Evolutionary conservation across 2,888 invertebrate genomes (phyloP), one percentile per base, ranked within the genome.

Genomic region (Thumatha senex): DNA sequence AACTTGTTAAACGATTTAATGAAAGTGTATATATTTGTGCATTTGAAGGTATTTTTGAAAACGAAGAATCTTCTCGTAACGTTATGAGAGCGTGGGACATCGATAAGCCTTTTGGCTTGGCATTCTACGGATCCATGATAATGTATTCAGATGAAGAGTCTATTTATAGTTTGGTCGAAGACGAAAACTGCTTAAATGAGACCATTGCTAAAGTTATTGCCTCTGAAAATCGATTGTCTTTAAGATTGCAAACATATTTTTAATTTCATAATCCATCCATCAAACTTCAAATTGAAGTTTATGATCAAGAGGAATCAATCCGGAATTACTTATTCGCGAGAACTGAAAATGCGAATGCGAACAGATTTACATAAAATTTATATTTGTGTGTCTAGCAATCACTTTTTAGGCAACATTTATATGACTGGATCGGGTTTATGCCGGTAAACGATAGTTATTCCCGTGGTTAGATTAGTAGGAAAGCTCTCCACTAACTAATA

Each of bases 31-130:
- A 43, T 12, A 18, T 43, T 7, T 33, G 33, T 34, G 34, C 43
- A 24, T 18, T 34, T 33, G 43, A 43, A 12, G 43, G 43, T 15
- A 43, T 43, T 10, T 43, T 33, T 12, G 43, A 43, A 34, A 43
- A 18, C 7, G 10, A 43, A 5, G n/a, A 18, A 24, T 5, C 10
- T 12, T 2, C 3, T 5, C 18, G 18, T 2, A 2, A 18, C 8
- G 12, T 10, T 7, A 18, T 9, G 7, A 18, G 5, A 24, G 43
- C 18, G 8, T 24, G 34, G 8, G 43, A 34, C 5, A 13, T 34
- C 2, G 14, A 33, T 34, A 34, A 34, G 7, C 18, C 43, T 43
- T 43, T 43, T 18, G 43, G 43, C 7, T 33, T 43, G 18, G 43
- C 43, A 12, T 43, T 34, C 18, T 34, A n/a, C 34, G 7, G 34